Conservation (phyloP, 2,888 invertebrate species). For the Mythimna loreyi region DNA sequence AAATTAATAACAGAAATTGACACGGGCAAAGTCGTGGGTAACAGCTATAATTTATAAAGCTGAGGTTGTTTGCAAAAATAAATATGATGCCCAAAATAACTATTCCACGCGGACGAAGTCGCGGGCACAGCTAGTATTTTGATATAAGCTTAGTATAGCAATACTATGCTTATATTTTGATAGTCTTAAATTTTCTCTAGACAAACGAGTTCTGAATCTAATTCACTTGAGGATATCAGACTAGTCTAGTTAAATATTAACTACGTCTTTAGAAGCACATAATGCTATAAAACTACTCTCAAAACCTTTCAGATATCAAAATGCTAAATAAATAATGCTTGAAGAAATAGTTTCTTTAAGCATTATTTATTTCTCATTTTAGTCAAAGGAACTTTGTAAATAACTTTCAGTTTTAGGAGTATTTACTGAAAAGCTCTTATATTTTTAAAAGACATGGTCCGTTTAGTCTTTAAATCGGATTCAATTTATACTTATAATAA, state of each 20-base stretch:
- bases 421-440: conserved; percentile 5
- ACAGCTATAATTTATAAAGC: too few species aligned
- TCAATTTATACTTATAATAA: neutral
- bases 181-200: neutral
- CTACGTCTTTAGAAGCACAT: conserved; percentile 2
- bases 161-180: too few species aligned
- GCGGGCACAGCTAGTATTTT: too few species aligned
- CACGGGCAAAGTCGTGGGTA: too few species aligned
- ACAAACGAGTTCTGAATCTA: neutral
- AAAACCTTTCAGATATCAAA: conserved; percentile 16
- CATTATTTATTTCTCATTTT: too few species aligned
- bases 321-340: conserved; percentile 21
- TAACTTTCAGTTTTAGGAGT: conserved; percentile 3
- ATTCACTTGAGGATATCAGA: conserved; percentile 15
- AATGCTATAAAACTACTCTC: neutral
- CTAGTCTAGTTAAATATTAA: conserved; percentile 16
- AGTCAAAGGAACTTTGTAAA: conserved; percentile 4
- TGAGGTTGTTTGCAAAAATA: too few species aligned
- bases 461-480: conserved; percentile 2
- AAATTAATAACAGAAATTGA: too few species aligned
- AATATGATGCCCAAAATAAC: too few species aligned
- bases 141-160: too few species aligned
- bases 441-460: neutral
- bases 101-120: too few species aligned
- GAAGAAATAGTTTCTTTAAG: too few species aligned